Conservation (phyloP, 2,113 vertebrate genomes). For the Callithrix jacchus region DNA sequence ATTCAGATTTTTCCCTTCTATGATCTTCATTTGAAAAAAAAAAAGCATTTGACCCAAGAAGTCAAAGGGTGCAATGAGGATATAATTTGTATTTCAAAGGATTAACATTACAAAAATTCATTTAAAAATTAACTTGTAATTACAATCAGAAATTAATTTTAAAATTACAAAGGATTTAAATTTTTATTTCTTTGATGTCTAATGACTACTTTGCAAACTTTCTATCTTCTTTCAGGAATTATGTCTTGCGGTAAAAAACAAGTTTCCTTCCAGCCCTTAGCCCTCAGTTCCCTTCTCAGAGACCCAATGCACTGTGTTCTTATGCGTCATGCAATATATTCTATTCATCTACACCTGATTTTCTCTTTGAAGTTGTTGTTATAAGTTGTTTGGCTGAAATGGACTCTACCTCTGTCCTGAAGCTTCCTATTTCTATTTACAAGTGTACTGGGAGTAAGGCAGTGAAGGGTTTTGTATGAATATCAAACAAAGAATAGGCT, state of each 20-base stretch:
- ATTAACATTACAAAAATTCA: not conserved
- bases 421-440: conserved; percentile 31
- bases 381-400: conserved; percentile 15
- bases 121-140: not conserved
- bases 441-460: not conserved
- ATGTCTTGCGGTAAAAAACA: not conserved
- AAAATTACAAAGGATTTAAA: not conserved
- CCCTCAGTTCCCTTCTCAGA: not conserved
- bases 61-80: not conserved
- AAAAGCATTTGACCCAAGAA: not conserved
- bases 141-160: not conserved
- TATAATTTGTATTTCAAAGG: not conserved
- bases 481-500: conserved; percentile 26
- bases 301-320: not conserved
- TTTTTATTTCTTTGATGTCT: conserved; percentile 26
- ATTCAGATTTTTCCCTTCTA: not conserved
- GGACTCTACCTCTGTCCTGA: not conserved
- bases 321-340: not conserved
- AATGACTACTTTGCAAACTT: not conserved
- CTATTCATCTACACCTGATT: not conserved
- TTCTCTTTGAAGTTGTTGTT: conserved; percentile 45
- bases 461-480: not conserved
- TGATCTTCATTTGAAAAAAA: not conserved
- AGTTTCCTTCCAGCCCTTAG: not conserved
- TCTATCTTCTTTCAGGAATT: not conserved